Conservation (phyloP, 2,797 vertebrate genomes). For the Rhinogobio ventralis region DNA sequence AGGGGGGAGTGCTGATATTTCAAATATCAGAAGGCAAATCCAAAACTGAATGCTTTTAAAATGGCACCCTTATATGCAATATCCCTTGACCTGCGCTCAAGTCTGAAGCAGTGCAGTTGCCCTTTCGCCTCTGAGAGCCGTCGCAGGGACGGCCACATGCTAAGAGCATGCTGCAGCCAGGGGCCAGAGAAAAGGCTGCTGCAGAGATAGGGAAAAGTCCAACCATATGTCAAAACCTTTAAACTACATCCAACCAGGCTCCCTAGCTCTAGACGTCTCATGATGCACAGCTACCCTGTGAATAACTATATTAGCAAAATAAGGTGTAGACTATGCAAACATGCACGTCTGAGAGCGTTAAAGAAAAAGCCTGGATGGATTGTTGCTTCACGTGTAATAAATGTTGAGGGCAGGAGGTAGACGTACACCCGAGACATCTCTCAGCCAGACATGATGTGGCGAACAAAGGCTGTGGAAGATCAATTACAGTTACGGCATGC, state of each 20-base stretch:
- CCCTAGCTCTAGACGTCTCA: constrained; percentile 57
- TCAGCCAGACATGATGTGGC: constrained; percentile 95
- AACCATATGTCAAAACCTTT: constrained; percentile 67
- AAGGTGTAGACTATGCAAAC: constrained; percentile 31
- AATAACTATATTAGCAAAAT: background rate
- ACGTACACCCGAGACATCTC: constrained; percentile 76
- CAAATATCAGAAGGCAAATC: constrained; percentile 20
- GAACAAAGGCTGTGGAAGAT: constrained; percentile 90
- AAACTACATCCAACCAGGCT: constrained; percentile 71
- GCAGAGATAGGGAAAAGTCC: constrained; percentile 68
- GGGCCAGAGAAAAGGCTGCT: constrained; percentile 74
- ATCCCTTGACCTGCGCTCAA: background rate
- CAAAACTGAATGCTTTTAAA: background rate
- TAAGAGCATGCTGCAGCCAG: constrained; percentile 76
- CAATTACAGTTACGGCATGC: constrained; percentile 49
- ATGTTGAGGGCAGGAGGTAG: constrained; percentile 67
- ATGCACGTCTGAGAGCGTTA: constrained; percentile 46
- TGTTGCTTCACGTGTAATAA: constrained; percentile 70
- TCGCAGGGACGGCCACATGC: constrained; percentile 68
- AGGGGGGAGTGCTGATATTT: constrained; percentile 39
- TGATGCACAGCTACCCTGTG: constrained; percentile 15
- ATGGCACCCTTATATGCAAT: background rate
- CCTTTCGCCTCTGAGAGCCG: constrained; percentile 26
- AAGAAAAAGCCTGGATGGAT: constrained; percentile 72
- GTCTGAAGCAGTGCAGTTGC: constrained; percentile 37